Conservation (phyloP, 2,113 vertebrate genomes). For the Sinocyclocheilus grahami region DNA sequence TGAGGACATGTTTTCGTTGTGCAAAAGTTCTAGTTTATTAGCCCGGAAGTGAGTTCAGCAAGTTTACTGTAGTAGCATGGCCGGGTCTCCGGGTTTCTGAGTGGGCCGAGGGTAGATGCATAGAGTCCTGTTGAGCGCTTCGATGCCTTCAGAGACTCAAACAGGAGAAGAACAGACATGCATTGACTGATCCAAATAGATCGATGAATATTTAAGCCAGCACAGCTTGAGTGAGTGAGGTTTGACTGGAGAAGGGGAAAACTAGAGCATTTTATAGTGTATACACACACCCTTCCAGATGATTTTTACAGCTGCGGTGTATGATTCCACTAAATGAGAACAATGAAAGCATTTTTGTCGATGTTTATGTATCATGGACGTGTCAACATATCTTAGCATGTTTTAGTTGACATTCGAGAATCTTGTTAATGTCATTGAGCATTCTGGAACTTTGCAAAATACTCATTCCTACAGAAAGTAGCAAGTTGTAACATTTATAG, state of each 20-base stretch:
- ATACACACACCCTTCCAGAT: constrained; percentile 1
- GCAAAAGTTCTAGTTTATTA: constrained; percentile 23
- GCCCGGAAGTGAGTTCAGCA: constrained; percentile 59
- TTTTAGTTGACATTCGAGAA: background rate
- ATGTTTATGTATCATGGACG: constrained; percentile 26
- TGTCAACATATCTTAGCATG: background rate
- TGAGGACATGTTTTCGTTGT: background rate
- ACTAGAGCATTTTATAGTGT: background rate
- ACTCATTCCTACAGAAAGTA: background rate
- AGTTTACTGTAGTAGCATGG: constrained; percentile 51
- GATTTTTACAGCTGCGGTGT: constrained; percentile 40
- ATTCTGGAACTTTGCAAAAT: background rate
- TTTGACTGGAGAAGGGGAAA: constrained; percentile 22
- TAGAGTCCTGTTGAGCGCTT: constrained; percentile 40
- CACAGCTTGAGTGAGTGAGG: constrained; percentile 31
- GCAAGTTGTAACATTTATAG: background rate
- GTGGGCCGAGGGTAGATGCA: constrained; percentile 48
- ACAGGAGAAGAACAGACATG: constrained; percentile 37
- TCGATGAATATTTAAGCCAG: constrained; percentile 50
- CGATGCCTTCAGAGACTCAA: constrained; percentile 53
- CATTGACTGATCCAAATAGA: constrained; percentile 56
- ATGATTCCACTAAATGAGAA: constrained; percentile 21
- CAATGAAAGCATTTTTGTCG: background rate
- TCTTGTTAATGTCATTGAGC: background rate
- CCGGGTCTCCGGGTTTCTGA: constrained; percentile 20